A percentile compares a stretch with the other conserved stretches of the same genome.
Evolutionary conservation across 2,888 invertebrate genomes (phyloP).

Genomic region (Nymphalis polychloros): DNA sequence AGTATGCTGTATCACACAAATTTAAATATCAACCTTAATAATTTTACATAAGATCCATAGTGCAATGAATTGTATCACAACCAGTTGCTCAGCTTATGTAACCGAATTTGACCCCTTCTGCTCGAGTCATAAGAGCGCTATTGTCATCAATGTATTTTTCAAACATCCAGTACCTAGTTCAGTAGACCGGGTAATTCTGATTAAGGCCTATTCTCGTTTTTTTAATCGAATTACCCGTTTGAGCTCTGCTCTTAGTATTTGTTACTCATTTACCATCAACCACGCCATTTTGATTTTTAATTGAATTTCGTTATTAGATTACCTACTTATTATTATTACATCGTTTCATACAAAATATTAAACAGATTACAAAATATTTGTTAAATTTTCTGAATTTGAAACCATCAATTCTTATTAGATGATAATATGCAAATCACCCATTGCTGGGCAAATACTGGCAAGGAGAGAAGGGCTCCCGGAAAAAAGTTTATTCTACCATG

Average conservation of each 20-base stretch:
- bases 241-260: constrained; percentile 42
- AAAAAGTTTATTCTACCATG: no score
- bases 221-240: constrained; percentile 46
- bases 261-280: constrained; percentile 41
- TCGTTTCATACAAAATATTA: no score
- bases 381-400: no score
- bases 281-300: constrained; percentile 37
- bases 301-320: constrained; percentile 37
- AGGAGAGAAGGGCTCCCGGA: no score
- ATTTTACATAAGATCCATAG: not conserved
- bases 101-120: constrained; percentile 4
- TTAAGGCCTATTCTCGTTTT: constrained; percentile 44
- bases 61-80: not conserved
- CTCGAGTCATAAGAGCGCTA: not conserved
- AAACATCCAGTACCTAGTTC: constrained; percentile 30
- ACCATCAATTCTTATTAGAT: no score
- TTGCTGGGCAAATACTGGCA: no score
- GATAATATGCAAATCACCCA: no score
- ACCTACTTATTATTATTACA: no score
- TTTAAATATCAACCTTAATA: constrained; percentile 19
- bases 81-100: constrained; percentile 6
- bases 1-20: constrained; percentile 11
- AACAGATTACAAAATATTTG: no score
- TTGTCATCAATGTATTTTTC: constrained; percentile 9
- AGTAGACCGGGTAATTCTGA: constrained; percentile 47